phyloP scores from a whole-genome alignment of 2,113 vertebrate genomes.

The Centropus bengalensis region DNA sequence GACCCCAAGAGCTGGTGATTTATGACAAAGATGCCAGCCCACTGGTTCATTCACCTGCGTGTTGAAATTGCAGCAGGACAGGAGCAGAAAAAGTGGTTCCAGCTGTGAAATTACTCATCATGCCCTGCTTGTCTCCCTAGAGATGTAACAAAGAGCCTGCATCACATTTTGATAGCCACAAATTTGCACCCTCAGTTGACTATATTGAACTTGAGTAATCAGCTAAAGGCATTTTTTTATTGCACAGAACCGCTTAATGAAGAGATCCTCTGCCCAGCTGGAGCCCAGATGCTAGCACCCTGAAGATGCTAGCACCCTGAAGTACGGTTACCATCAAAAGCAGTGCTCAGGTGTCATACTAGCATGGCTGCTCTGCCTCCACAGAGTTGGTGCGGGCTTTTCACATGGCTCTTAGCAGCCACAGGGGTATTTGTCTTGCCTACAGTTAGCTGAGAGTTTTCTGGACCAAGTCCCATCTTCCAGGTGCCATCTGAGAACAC shows the following conservation, averaged over 20 bases:
- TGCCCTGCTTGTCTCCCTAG: not conserved
- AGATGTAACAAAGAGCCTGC: not conserved
- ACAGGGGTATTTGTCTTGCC: fast-evolving
- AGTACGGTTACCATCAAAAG: not conserved
- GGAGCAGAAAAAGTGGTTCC: not conserved
- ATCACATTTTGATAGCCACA: not conserved
- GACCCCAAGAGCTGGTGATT: not conserved
- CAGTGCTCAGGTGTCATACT: fast-evolving
- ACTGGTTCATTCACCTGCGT: not conserved
- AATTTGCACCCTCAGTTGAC: not conserved
- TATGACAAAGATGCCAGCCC: not conserved
- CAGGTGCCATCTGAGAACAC: not conserved
- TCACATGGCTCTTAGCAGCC: not conserved
- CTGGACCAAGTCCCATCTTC: not conserved
- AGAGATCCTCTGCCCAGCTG: not conserved
- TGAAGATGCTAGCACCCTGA: not conserved
- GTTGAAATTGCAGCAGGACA: not conserved
- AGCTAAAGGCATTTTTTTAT: not conserved
- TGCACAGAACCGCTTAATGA: fast-evolving
- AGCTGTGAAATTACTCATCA: not conserved
- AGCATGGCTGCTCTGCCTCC: not conserved
- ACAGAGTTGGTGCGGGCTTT: fast-evolving
- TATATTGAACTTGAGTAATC: not conserved
- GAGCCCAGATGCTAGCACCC: not conserved
- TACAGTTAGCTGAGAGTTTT: not conserved